Evolutionary conservation across 2,797 vertebrate genomes (phyloP).

Genomic region (Phoebastria nigripes): DNA sequence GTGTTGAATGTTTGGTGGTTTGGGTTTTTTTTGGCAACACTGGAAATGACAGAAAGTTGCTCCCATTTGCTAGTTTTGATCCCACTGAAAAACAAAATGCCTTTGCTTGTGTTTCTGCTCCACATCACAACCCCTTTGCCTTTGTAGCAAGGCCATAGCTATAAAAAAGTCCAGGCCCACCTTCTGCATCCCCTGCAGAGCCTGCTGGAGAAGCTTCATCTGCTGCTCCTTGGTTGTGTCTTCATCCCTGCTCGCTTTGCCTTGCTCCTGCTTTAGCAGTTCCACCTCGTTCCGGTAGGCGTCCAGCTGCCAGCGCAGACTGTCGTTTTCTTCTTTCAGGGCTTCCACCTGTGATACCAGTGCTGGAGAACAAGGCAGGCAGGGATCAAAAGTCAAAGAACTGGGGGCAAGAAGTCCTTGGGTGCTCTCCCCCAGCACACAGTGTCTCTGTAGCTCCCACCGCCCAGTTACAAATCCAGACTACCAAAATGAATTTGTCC

Average conservation of each 20-base stretch:
- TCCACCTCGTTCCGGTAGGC: constrained; percentile 94
- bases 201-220: constrained; percentile 91
- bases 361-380: constrained; percentile 9
- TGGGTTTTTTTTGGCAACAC: fast-evolving
- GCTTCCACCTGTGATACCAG: constrained; percentile 86
- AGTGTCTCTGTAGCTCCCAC: neutral
- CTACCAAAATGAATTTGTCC: neutral
- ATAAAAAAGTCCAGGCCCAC: constrained; percentile 43
- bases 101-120: neutral
- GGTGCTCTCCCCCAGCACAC: neutral
- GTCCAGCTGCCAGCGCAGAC: constrained; percentile 92
- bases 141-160: neutral
- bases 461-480: neutral
- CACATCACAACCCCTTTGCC: neutral
- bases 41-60: neutral
- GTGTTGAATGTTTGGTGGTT: neutral
- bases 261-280: constrained; percentile 92
- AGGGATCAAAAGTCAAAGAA: neutral
- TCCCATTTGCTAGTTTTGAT: neutral
- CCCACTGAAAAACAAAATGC: neutral
- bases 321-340: constrained; percentile 95
- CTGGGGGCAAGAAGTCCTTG: fast-evolving
- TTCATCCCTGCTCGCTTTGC: constrained; percentile 85
- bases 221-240: constrained; percentile 89
- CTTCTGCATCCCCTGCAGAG: constrained; percentile 96